Conservation (phyloP, 2,113 vertebrate genomes). For the Notarius lentiginosus region DNA sequence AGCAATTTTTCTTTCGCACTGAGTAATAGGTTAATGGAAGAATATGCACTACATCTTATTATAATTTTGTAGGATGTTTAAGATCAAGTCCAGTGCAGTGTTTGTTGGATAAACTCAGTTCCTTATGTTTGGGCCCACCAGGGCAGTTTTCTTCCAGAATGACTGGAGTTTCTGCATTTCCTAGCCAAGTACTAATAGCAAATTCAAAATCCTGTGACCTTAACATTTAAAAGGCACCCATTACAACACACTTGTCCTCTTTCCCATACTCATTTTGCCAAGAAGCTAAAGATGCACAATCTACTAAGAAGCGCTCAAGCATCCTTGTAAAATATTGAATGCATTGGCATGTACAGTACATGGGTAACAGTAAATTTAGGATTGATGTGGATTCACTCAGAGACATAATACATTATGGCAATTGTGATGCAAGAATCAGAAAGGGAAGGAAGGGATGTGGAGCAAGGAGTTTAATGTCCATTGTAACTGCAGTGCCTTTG, state of each 20-base stretch:
- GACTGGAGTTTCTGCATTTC: background rate
- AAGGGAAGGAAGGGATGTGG: background rate
- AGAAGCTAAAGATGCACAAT: background rate
- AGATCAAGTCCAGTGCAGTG: background rate
- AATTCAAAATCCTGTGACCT: background rate
- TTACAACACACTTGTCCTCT: background rate
- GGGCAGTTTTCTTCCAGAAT: background rate
- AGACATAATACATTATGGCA: background rate
- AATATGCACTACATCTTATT: background rate
- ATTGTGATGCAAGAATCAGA: background rate
- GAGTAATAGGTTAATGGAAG: background rate
- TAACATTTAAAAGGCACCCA: background rate
- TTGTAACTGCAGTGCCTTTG: background rate
- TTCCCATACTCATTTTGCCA: background rate
- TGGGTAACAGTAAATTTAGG: no score
- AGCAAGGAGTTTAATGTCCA: background rate
- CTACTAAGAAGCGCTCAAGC: background rate
- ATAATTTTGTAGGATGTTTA: background rate
- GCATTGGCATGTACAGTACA: background rate
- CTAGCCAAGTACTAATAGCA: background rate
- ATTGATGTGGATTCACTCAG: background rate
- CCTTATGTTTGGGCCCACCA: background rate
- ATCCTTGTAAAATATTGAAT: background rate
- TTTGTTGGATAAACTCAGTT: background rate
- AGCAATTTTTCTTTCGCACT: background rate